A percentile compares a stretch with the other conserved stretches of the same genome.
phyloP scores from a whole-genome alignment of 2,888 invertebrate genomes.

The Cephus sareptanus region DNA sequence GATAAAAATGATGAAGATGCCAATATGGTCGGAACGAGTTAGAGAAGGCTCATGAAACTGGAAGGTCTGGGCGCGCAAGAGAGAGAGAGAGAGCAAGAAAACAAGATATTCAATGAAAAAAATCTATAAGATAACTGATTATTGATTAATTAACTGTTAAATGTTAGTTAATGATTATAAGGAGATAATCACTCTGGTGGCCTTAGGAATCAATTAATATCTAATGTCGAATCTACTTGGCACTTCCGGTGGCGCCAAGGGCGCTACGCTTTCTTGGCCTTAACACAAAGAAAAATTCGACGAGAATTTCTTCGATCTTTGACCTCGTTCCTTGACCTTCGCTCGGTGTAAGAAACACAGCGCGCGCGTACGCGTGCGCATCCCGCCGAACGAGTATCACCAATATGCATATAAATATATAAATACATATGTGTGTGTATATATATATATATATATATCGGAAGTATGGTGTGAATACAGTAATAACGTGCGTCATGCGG shows the following conservation, averaged over 20 bases:
- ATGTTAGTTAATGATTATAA: conserved; percentile 54
- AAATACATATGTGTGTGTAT: background rate
- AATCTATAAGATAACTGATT: conserved; percentile 19
- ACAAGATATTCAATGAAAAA: conserved; percentile 17
- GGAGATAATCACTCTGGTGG: conserved; percentile 63
- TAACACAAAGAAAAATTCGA: background rate
- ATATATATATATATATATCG: background rate
- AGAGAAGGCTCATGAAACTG: background rate
- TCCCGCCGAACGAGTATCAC: background rate
- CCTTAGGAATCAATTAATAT: conserved; percentile 63
- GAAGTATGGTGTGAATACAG: background rate
- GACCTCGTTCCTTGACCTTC: conserved; percentile 31
- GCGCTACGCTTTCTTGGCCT: background rate
- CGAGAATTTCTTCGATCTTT: conserved; percentile 35
- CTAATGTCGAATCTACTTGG: conserved; percentile 51
- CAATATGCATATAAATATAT: background rate
- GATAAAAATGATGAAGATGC: conserved; percentile 1
- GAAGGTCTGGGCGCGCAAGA: conserved; percentile 10
- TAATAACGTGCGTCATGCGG: conserved; percentile 15
- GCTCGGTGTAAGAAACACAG: conserved; percentile 18
- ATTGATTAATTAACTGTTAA: conserved; percentile 46
- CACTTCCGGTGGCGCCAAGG: conserved; percentile 41
- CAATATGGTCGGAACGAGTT: background rate
- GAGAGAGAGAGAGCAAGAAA: conserved; percentile 28
- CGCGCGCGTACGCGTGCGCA: background rate